A percentile compares a stretch with the other conserved stretches of the same genome.
phyloP scores from a whole-genome alignment of 2,888 invertebrate genomes.

The Acrobasis repandana region DNA sequence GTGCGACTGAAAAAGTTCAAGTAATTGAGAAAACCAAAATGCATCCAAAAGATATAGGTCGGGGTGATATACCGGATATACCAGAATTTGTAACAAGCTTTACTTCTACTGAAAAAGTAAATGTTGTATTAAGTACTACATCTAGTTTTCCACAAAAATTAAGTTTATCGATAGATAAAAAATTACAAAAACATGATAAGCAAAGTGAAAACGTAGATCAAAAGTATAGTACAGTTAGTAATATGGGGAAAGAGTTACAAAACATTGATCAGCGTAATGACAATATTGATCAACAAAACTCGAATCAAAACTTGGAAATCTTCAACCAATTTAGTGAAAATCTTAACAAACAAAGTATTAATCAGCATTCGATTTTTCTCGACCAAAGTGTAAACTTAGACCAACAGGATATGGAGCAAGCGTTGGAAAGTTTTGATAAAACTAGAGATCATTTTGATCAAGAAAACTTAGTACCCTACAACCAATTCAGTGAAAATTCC shows the following conservation, averaged over 20 bases:
- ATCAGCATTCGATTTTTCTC: too few species aligned
- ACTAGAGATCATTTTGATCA: too few species aligned
- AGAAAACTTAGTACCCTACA: too few species aligned
- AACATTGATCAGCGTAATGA: constrained; percentile 30
- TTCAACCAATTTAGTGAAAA: too few species aligned
- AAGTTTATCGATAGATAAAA: constrained; percentile 26
- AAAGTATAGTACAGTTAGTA: too few species aligned
- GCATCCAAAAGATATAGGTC: constrained; percentile 40
- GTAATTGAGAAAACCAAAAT: constrained; percentile 7
- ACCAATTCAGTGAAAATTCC: too few species aligned
- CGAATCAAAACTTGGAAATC: too few species aligned
- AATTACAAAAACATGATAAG: neutral
- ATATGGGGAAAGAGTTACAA: neutral
- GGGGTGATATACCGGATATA: constrained; percentile 50
- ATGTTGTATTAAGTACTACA: neutral
- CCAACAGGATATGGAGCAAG: too few species aligned
- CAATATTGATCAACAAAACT: too few species aligned
- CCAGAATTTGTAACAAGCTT: constrained; percentile 26
- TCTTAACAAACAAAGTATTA: too few species aligned
- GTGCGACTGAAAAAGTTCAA: constrained; percentile 22
- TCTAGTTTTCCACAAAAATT: constrained; percentile 19
- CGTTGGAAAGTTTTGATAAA: too few species aligned
- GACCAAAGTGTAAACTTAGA: too few species aligned
- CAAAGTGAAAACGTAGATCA: constrained; percentile 11
- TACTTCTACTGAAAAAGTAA: constrained; percentile 27